These are phyloP conservation scores for Coenobita brevimanus DNA, from an alignment of 1,140 invertebrate species.

Conservation along the genomic window DNA sequence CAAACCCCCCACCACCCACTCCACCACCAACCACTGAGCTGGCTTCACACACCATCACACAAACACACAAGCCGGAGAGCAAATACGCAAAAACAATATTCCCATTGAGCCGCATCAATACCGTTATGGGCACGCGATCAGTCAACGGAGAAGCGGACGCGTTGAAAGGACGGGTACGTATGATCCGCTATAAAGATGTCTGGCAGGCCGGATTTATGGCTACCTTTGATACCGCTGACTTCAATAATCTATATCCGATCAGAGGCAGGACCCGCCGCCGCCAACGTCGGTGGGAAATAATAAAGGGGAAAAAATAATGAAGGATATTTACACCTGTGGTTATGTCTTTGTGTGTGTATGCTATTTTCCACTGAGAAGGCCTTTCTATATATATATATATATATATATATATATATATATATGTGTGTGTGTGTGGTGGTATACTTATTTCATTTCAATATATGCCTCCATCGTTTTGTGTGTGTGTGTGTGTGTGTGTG, in stretches of 20 bases:
- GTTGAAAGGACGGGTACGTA: conserved; percentile 41
- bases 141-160: conserved; percentile 35
- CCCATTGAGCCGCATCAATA: conserved; percentile 43
- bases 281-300: neutral
- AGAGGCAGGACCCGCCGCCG: too few relatives aligned
- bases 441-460: too few relatives aligned
- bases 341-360: too few relatives aligned
- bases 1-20: neutral
- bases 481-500: too few relatives aligned
- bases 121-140: conserved; percentile 24
- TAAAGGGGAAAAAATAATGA: neutral
- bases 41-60: conserved; percentile 31
- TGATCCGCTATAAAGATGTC: conserved; percentile 46
- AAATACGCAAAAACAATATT: conserved; percentile 41
- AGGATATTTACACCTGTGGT: too few relatives aligned
- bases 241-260: conserved; percentile 34
- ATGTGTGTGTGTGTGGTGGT: too few relatives aligned
- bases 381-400: too few relatives aligned
- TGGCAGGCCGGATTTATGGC: conserved; percentile 29
- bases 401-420: too few relatives aligned
- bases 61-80: conserved; percentile 2
- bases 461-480: too few relatives aligned
- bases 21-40: too few relatives aligned
- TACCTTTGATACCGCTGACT: conserved; percentile 24
- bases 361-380: too few relatives aligned